These are phyloP conservation scores for Azemiops feae DNA, from an alignment of 2,113 vertebrate genomes.

Conservation along the genomic window DNA sequence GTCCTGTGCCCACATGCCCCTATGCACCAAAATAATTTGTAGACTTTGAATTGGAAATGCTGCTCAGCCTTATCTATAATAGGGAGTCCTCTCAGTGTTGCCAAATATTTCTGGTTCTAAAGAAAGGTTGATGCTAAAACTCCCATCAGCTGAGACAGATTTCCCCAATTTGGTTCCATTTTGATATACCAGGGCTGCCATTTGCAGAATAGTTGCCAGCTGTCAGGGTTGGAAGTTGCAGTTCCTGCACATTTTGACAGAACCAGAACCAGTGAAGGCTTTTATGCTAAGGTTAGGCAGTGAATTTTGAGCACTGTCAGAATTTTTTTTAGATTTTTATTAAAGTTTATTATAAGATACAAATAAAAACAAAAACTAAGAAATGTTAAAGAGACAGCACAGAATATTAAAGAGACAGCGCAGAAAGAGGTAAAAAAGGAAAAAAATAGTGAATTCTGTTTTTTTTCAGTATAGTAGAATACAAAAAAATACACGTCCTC, in stretches of 20 bases:
- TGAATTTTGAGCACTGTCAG: neutral
- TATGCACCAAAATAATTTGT: neutral
- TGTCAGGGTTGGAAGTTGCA: neutral
- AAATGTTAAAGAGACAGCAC: neutral
- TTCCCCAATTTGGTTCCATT: neutral
- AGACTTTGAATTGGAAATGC: neutral
- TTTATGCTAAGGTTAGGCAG: neutral
- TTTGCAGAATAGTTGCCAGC: neutral
- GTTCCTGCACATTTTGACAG: neutral
- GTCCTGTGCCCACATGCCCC: neutral
- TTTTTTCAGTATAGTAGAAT: neutral
- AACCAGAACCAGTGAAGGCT: neutral
- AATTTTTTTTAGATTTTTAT: neutral
- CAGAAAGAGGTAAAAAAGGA: neutral
- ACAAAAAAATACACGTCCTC: neutral
- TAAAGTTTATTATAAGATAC: neutral
- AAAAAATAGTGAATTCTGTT: neutral
- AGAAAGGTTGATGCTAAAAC: neutral
- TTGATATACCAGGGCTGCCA: neutral
- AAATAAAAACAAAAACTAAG: neutral
- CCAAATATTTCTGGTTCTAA: neutral
- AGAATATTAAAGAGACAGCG: neutral
- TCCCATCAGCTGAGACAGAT: neutral
- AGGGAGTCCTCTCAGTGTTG: neutral
- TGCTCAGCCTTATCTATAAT: neutral